Base-by-base conservation (phyloP, 2,888 invertebrate genomes). In the Troilus luridus region DNA sequence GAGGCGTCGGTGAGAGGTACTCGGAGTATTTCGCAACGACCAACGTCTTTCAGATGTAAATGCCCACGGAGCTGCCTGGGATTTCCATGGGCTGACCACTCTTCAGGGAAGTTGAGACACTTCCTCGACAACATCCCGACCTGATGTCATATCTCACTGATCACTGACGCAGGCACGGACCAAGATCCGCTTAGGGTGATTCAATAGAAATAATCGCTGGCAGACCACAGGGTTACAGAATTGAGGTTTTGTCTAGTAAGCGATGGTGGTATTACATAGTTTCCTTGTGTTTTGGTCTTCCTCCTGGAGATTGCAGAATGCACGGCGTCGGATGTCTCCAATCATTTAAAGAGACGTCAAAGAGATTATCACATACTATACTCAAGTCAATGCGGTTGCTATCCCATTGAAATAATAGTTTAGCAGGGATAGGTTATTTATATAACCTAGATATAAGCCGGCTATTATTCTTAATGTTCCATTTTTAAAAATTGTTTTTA, bases 21-120 rank as follows among this genome's bases (percentile, higher is more conserved):
- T 27, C 17, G 14, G 41, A 21, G 41, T 41, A 41, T 77, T 77
- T 77, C 27, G 72, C 72, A 77, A 77, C 17, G 72, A 41, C 27
- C 72, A 17, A 41, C 41, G 27, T 41, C 72, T 77, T 77, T 77
- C 27, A 77, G 72, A 77, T 77, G 72, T 77, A 77, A 77, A 77
- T 77, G 27, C 72, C 8, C 72, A 77, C 8, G 17, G 41, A 77
- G 72, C 9, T 41, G 72, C 72, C 6, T 56, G 85, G 85, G 85
- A 85, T 85, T 85, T 85, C 85, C 85, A 85, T 21, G 0, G 54
- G 56, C 58, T 85, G 85, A 85, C 85, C 85, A 85, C 85, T 85
- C 56, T 56, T 85, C 85, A 58, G 85, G 85, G 56, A 85, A 85
- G 85, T 85, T n/a, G 12, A 21, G 19, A 21, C 85, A 58, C 85